Evolutionary conservation across 2,113 vertebrate genomes (phyloP), one percentile per base, ranked within the genome.

Genomic region (Alexandromys fortis): DNA sequence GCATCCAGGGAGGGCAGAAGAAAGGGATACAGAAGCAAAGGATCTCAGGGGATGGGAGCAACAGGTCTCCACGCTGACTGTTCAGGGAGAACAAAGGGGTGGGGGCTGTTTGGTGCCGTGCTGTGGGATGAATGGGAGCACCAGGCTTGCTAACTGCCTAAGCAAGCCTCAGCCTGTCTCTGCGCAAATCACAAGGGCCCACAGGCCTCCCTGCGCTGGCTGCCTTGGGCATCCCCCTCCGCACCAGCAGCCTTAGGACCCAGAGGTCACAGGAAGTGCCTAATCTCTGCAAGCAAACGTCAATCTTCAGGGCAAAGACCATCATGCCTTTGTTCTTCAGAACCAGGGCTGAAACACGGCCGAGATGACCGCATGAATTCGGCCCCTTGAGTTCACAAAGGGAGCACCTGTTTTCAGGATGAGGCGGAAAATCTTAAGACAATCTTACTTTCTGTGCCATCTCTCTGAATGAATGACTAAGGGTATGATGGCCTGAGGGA

Each of bases 371-470:
- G 87, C 86, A 95, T 96, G 95, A 91, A 94, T 96, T 81, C 86
- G 89, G 96, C 92, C 88, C 95, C 96, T 90, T 79, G 87, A 94
- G 89, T 58, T 95, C 90, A 1, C 0, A 96, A 95, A 98, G 97
- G 95, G 96, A 98, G 96, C 98, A 98, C 98, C 98, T 98, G 98
- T 96, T 97, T 94, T 94, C 97, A 96, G 87, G 95, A 94, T 2
- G 22, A 90, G 45, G 12, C 2, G 0, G 75, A 94, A 97, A 94
- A 68, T 93, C 65, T 88, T 86, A 82, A 73, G 92, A 97, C 97
- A 97, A 97, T 65, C 89, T 95, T 3, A 0, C 24, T 4, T 70
- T 98, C 89, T 35, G 98, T 58, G 85, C 86, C 10, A 24, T 92
- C 91, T 3, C 68, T 89, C 95, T 47, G 72, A 90, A 26, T 93